Evolutionary conservation across 2,797 vertebrate genomes (phyloP), one percentile per base, ranked within the genome.

Genomic region (Danio kyathit): DNA sequence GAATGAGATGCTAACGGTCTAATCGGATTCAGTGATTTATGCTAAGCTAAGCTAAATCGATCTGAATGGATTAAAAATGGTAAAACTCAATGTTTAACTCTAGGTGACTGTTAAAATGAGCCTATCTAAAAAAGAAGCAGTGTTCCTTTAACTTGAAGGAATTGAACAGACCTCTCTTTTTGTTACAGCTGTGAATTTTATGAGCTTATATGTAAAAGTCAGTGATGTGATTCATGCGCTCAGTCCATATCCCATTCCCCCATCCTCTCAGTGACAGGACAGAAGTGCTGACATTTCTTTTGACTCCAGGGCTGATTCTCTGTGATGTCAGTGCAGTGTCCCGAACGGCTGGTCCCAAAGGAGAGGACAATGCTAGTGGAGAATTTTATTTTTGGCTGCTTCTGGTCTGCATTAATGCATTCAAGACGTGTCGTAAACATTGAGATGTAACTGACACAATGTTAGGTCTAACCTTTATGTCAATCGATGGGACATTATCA

Each of bases 211-310:
- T 17, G 57, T 56, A 40, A 51, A 80, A 64, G 46, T 72, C 67
- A 29, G 56, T 16, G 17, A 72, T 63, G 57, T 72, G 49, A 74
- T 60, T 49, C 71, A 19, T 60, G 16, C 13, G 2, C 49, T 74
- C 11, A 17, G 48, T 82, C 69, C 49, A 38, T 82, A 56, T 66
- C 63, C 69, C 17, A 64, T 54, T 71, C 4, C 11, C 70, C 29
- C 49, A 49, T 73, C 21, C 46, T 59, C 52, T 67, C 76, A 60
- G 73, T 54, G 56, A 57, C 19, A 75, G 70, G 82, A 79, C 82
- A 84, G 82, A 82, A 71, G 49, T 80, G 80, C 82, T 84, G 85
- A 82, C 80, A 80, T 70, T 60, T 80, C 57, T 75, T 57, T 66
- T 72, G 54, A 86, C 75, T 72, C 72, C 48, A 76, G 29, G 73